Base-by-base conservation (phyloP, 2,797 vertebrate species). In the Numenius phaeopus region DNA sequence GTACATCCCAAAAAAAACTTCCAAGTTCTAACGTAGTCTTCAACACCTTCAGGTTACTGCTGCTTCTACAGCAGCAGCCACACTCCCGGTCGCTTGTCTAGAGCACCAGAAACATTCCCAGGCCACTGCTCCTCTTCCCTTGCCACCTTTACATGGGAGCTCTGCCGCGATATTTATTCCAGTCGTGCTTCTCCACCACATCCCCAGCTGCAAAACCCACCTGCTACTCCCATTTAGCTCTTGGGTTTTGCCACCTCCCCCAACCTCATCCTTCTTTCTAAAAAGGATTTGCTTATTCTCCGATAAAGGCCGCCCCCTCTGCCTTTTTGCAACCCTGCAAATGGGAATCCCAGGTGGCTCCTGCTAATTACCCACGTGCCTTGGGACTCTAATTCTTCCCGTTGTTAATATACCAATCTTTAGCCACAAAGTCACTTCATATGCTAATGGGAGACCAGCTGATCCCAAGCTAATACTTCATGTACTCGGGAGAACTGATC, bases 391-490 rank as follows among this genome's bases (percentile, higher is more conserved):
- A 81, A 96, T 96, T 96, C 95, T 87, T 94, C 94, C 93, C 40
- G 87, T 94, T 98, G 95, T 97, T 95, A 96, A 92, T 73, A 90
- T 30, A 90, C 64, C 83, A 87, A 96, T 92, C 95, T 95, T 92
- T 17, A 94, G 96, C 95, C 97, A 97, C 96, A 71, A 96, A 97
- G 89, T 96, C 95, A 95, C 96, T 98, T 96, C 94, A 93, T 24
- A 94, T 94, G 96, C 94, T 97, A 96, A 98, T 94, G 19, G 26
- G 89, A 89, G 94, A 90, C 83, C 94, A 91, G 93, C 94, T 96
- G 96, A 97, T 97, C 97, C 95, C 95, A 64, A 83, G 96, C 62
- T 94, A 97, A 81, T 95, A 96, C 80, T 88, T 80, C 58, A 75
- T 50, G 52, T 78, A 49, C 95, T 83, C 94, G 24, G 72, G 80